These are phyloP conservation scores for Melospiza melodia DNA, from an alignment of 2,113 vertebrate genomes.

Conservation along the genomic window DNA sequence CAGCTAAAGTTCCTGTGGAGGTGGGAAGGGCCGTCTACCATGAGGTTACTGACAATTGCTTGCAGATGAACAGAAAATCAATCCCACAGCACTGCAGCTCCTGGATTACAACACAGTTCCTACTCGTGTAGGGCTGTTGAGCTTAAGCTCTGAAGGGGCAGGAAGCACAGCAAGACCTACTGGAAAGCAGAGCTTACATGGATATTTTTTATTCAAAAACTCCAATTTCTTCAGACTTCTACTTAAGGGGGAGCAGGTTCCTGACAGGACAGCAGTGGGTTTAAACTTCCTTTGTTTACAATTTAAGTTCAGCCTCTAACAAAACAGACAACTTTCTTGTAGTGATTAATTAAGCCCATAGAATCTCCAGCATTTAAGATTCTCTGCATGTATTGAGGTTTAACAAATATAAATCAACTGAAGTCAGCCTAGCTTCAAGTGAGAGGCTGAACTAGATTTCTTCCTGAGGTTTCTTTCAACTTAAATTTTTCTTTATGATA, in stretches of 20 bases:
- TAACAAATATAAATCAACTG: not conserved
- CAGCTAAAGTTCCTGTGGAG: not conserved
- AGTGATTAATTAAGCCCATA: not conserved
- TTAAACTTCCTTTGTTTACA: not conserved
- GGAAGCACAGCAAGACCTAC: not conserved
- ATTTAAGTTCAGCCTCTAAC: not conserved
- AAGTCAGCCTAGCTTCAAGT: not conserved
- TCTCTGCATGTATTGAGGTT: not conserved
- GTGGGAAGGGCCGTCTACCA: not conserved
- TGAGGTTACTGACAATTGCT: not conserved
- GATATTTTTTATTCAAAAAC: not conserved
- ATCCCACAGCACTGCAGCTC: not conserved
- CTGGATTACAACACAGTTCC: not conserved
- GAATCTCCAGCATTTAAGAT: not conserved
- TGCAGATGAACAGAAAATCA: slow-evolving; percentile 31
- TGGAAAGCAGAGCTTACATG: not conserved
- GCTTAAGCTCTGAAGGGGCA: not conserved
- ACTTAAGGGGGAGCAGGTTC: not conserved
- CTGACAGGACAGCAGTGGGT: not conserved
- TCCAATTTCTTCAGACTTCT: not conserved
- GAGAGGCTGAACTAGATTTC: not conserved
- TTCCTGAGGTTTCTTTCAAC: not conserved
- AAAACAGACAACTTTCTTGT: not conserved
- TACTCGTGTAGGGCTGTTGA: rapidly evolving
- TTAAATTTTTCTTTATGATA: not conserved